These are phyloP conservation scores for Iguana delicatissima DNA, from an alignment of 2,797 vertebrate genomes.

Conservation along the genomic window DNA sequence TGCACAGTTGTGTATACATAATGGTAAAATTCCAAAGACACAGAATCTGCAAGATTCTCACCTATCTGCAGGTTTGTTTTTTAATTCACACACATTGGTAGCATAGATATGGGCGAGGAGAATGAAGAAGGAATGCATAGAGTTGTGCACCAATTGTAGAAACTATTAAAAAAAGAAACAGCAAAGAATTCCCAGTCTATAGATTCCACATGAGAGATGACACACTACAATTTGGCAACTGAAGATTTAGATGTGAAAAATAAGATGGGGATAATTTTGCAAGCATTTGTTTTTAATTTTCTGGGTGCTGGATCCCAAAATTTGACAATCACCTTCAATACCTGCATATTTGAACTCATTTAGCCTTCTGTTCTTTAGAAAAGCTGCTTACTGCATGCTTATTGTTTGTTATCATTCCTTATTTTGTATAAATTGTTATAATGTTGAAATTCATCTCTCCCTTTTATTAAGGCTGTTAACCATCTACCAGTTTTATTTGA, in stretches of 20 bases:
- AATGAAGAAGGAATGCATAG: not conserved
- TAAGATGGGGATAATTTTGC: not conserved
- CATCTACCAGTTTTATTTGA: conserved; percentile 80
- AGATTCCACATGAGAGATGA: not conserved
- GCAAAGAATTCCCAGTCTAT: not conserved
- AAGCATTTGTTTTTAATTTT: conserved; percentile 45
- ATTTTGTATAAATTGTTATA: conserved; percentile 79
- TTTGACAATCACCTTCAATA: conserved; percentile 61
- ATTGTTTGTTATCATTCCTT: conserved; percentile 73
- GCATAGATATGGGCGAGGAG: not conserved
- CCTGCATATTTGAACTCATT: conserved; percentile 65
- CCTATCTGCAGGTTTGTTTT: not conserved
- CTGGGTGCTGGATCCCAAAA: conserved; percentile 54
- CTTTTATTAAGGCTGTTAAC: conserved; percentile 80
- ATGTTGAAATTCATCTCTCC: conserved; percentile 70
- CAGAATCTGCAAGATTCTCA: not conserved
- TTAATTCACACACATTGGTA: not conserved
- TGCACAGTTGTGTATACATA: not conserved
- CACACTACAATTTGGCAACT: not conserved
- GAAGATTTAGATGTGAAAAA: not conserved
- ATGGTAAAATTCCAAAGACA: not conserved
- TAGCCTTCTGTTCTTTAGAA: conserved; percentile 63
- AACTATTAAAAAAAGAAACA: not conserved
- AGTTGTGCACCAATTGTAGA: not conserved
- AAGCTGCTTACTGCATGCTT: conserved; percentile 63